phyloP scores from a whole-genome alignment of 2,888 invertebrate genomes.

The Ichneumon xanthorius region DNA sequence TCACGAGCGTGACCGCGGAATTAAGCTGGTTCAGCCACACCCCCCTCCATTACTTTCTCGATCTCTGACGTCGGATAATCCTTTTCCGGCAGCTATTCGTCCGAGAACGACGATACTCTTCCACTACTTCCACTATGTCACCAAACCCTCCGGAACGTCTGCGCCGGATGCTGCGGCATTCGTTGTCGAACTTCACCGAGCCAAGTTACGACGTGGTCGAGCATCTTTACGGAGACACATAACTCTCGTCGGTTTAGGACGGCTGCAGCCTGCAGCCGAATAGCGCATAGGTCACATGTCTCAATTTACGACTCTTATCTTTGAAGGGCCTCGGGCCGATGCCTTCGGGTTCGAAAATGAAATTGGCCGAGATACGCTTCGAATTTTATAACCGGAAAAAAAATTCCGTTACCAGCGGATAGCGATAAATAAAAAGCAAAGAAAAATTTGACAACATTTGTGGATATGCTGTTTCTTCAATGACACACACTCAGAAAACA shows the following conservation, averaged over 20 bases:
- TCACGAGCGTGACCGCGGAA: constrained; percentile 52
- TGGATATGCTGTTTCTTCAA: too few species aligned
- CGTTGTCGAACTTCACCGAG: background rate
- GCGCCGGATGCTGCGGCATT: constrained; percentile 12
- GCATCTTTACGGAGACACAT: background rate
- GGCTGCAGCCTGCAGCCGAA: background rate
- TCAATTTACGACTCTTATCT: constrained; percentile 2
- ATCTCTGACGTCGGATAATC: constrained; percentile 21
- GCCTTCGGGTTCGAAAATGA: background rate
- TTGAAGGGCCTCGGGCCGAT: background rate
- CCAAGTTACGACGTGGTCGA: background rate
- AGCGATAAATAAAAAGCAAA: background rate
- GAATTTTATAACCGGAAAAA: background rate
- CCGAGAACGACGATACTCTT: constrained; percentile 17
- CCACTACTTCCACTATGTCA: background rate
- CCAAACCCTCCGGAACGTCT: background rate
- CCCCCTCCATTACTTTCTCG: background rate
- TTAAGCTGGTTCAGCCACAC: constrained; percentile 35
- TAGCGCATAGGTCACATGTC: background rate
- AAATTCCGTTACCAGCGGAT: background rate
- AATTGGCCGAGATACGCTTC: background rate
- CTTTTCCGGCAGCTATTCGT: constrained; percentile 18
- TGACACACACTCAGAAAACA: too few species aligned
- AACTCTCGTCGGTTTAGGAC: background rate
- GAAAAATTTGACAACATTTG: too few species aligned